Base-by-base conservation (phyloP, 2,797 vertebrate genomes). In the Cryptoblepharus egeriae region DNA sequence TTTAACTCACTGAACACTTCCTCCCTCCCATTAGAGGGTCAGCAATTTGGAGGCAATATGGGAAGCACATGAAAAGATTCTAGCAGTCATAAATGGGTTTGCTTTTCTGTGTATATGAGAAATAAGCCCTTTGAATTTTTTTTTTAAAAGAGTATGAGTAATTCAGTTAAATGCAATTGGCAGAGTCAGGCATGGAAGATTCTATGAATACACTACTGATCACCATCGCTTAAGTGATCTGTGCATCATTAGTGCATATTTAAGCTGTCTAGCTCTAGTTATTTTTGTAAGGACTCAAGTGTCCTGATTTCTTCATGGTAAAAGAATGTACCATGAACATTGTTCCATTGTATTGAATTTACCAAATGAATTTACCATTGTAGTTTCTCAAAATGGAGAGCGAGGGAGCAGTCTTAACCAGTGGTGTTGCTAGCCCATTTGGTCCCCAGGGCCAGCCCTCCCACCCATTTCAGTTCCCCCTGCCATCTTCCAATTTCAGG, bases 191-290 rank as follows among this genome's bases (percentile, higher is more conserved):
- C 87, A 92, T 84, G 91, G 63, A 87, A 80, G 84, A 75, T 88
- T 82, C 90, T 89, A 87, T 88, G 90, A 90, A 90, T 89, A 75
- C 85, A 85, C 81, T 87, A 84, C 87, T 91, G 87, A 87, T 84
- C 87, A 74, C 87, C 75, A 89, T 81, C 85, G 26, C 85, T 91
- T 91, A 90, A 85, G 88, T 91, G 93, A 90, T 64, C 75, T 91
- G 89, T 92, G 82, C 85, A 74, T 90, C 88, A 81, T 92, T 89
- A 88, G 91, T 83, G 78, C 89, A 79, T 84, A 83, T 91, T 85
- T 90, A 89, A 90, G 84, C 81, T 74, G 68, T 77, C 77, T 84
- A 91, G 81, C 87, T 89, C 85, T 74, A 79, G 79, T 87, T 89
- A 85, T 92, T 91, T 87, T 61, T 85, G 80, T 76, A 89, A 89